A percentile compares a stretch with the other conserved stretches of the same genome.
Conservation (phyloP, 2,888 invertebrate genomes). For the Ligdia adustata region DNA sequence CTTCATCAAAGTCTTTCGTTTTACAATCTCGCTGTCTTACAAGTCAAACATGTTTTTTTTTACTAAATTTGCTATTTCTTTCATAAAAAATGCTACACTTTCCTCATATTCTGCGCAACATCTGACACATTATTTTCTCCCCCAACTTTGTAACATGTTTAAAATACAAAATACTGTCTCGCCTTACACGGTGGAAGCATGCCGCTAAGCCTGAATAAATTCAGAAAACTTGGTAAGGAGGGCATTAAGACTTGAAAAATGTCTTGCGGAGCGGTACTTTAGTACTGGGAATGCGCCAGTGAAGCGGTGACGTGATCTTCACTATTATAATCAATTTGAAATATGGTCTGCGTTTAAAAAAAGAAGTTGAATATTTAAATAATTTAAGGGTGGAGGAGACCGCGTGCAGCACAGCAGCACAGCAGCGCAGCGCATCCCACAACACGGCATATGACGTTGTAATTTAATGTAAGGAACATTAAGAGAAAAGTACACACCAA, state of each 20-base stretch:
- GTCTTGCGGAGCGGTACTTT: slow-evolving; percentile 29
- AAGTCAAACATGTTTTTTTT: too few relatives aligned
- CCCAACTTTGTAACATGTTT: neutral
- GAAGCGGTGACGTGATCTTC: slow-evolving; percentile 18
- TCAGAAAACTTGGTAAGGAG: slow-evolving; percentile 38
- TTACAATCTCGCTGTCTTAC: too few relatives aligned
- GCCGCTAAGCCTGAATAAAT: slow-evolving; percentile 41
- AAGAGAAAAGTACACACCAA: too few relatives aligned
- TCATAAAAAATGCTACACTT: too few relatives aligned
- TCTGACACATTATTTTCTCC: neutral
- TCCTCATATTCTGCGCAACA: too few relatives aligned
- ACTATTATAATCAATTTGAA: slow-evolving; percentile 26
- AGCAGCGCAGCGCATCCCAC: too few relatives aligned
- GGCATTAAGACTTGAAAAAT: slow-evolving; percentile 40
- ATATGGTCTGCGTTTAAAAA: slow-evolving; percentile 9
- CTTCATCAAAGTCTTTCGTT: too few relatives aligned
- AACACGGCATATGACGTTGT: too few relatives aligned
- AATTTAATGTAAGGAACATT: too few relatives aligned
- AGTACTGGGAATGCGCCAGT: slow-evolving; percentile 17
- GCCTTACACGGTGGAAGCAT: slow-evolving; percentile 5
- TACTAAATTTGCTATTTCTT: too few relatives aligned
- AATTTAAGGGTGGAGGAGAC: too few relatives aligned
- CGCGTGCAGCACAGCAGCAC: too few relatives aligned
- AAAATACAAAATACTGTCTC: slow-evolving; percentile 11
- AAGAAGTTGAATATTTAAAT: neutral